Evolutionary conservation across 1,140 invertebrate genomes (phyloP), one percentile per base, ranked within the genome.

Genomic region (Drosophila sucinea): DNA sequence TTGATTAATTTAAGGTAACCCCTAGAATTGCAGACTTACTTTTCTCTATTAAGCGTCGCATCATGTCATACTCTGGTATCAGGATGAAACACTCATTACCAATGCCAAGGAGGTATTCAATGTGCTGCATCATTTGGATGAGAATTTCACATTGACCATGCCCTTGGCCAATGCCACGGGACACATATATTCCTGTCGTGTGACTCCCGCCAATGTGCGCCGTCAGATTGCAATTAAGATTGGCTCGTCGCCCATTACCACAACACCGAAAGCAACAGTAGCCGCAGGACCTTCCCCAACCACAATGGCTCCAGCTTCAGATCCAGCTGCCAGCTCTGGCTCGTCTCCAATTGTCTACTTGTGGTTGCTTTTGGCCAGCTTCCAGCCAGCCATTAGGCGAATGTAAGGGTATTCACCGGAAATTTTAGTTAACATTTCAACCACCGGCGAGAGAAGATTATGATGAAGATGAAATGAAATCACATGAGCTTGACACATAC

Each of bases 11-110:
- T 5, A 10, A 38, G 6, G 7, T 8, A 30, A 38, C 1, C 8
- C 2, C n/a, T 3, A 41, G 47, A n/a, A 47, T 64, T 60, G 47
- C 47, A 25, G 61, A 27, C 25, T 51, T 23, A 8, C 1, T 25
- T 60, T 65, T 17, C 1, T 58, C 33, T 41, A 40, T 41, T 5
- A 32, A 90, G 87, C 51, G 5, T 25, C 25, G 33, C 76, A 67
- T 4, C 86, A 90, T 68, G 68, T 32, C 8, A 70, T 90, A 3
- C 64, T 90, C 1, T 90, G 86, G 86, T 90, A 78, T 60, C 70
- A 71, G 58, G 70, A 78, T 17, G 56, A 66, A 1, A 64, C 17
- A 1, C 29, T 51, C 6, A 41, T 90, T 11, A 61, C 74, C 44
- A 86, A 40, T 29, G 79, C 70, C 5, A 41, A 54, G 0, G 44